These are phyloP conservation scores for Emydoidea blandingii DNA, from an alignment of 2,797 vertebrate species.

Conservation along the genomic window DNA sequence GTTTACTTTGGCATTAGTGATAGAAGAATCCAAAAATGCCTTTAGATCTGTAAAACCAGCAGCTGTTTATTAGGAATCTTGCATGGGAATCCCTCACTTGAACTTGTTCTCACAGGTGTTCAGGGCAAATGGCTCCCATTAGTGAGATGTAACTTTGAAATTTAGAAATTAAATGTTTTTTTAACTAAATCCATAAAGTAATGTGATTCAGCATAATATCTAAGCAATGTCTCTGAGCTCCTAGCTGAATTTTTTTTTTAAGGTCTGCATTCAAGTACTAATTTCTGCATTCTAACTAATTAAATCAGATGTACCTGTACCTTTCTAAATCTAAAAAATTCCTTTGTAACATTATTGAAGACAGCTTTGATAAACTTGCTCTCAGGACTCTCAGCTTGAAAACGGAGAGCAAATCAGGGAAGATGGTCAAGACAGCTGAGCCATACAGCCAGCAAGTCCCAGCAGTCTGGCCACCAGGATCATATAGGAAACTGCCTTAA, in stretches of 20 bases:
- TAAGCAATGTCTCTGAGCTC: not conserved
- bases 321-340: not conserved
- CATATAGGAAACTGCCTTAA: not conserved
- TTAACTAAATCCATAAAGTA: not conserved
- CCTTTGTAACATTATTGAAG: not conserved
- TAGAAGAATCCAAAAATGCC: not conserved
- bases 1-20: not conserved
- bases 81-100: not conserved
- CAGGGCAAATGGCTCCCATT: not conserved
- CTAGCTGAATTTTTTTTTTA: not conserved
- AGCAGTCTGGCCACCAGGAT: rapidly evolving
- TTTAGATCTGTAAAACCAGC: not conserved
- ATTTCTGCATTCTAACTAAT: not conserved
- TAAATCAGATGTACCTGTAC: rapidly evolving
- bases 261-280: not conserved
- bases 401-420: not conserved
- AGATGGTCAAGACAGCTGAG: not conserved
- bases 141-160: not conserved
- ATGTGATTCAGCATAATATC: not conserved
- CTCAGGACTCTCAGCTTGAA: not conserved
- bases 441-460: not conserved
- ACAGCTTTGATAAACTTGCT: not conserved
- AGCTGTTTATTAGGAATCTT: not conserved
- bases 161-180: not conserved
- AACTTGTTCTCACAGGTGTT: not conserved